Conservation (phyloP, 2,797 vertebrate species). For the Hirundo rustica region DNA sequence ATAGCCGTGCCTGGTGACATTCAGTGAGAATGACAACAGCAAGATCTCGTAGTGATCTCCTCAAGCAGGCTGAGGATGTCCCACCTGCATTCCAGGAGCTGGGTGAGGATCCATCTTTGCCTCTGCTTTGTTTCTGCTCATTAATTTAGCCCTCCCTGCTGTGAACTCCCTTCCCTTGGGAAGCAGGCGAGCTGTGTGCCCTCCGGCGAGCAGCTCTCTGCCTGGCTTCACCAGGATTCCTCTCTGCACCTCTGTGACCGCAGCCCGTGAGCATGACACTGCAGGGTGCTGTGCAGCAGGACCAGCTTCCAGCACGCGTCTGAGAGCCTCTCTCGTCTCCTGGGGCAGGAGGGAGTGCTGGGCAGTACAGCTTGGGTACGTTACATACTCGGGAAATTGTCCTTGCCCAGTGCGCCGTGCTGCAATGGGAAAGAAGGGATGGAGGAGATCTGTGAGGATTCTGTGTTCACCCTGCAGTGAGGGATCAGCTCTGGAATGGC, state of each 20-base stretch:
- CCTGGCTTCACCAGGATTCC: not conserved
- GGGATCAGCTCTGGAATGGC: not conserved
- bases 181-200: not conserved
- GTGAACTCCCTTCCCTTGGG: not conserved
- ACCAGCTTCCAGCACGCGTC: not conserved
- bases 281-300: not conserved
- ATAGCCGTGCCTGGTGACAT: not conserved
- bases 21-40: not conserved
- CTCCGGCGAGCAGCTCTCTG: not conserved
- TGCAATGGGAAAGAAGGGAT: not conserved
- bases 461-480: not conserved
- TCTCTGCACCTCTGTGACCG: not conserved
- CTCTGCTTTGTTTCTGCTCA: not conserved
- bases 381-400: not conserved
- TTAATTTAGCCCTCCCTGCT: not conserved
- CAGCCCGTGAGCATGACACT: fast-evolving
- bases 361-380: not conserved
- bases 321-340: not conserved
- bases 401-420: fast-evolving
- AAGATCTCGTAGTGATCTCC: not conserved
- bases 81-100: not conserved
- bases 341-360: not conserved
- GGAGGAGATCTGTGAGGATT: not conserved
- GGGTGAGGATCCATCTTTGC: not conserved
- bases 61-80: not conserved